phyloP scores from a whole-genome alignment of 2,888 invertebrate genomes.

The Sinentomon sp. region DNA sequence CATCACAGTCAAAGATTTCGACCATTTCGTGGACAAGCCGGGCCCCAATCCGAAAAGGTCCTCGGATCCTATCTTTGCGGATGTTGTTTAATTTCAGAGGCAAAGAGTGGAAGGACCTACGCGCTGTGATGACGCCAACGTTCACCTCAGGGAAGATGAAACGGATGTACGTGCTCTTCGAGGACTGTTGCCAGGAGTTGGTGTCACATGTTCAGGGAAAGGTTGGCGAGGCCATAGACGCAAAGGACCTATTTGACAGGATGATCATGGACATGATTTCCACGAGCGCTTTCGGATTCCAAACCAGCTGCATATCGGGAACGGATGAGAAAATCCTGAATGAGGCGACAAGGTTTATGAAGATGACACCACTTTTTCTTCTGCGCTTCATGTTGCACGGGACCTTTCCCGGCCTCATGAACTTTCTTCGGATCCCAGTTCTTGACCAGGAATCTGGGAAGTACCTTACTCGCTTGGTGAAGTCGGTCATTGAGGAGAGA shows the following conservation, averaged over 20 bases:
- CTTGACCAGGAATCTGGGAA: too few species aligned
- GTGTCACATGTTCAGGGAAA: not conserved
- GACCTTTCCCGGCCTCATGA: too few species aligned
- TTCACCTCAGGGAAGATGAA: slow-evolving; percentile 23
- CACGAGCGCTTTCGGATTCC: not conserved
- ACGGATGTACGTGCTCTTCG: slow-evolving; percentile 19
- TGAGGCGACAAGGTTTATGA: too few species aligned
- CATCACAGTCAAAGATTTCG: slow-evolving; percentile 32
- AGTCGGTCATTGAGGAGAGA: too few species aligned
- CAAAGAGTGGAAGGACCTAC: slow-evolving; percentile 20
- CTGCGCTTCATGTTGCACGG: too few species aligned
- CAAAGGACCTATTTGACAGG: slow-evolving; percentile 1
- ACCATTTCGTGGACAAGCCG: slow-evolving; percentile 32
- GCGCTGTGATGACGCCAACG: slow-evolving; percentile 21
- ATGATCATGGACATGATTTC: slow-evolving; percentile 1
- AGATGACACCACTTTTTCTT: too few species aligned
- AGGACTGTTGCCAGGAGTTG: slow-evolving; percentile 17
- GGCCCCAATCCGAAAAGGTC: slow-evolving; percentile 21
- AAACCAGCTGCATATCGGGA: not conserved
- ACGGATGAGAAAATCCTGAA: not conserved
- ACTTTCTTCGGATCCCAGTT: too few species aligned
- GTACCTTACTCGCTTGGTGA: too few species aligned
- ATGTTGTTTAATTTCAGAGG: slow-evolving; percentile 20
- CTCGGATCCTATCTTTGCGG: slow-evolving; percentile 22
- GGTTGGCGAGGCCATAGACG: slow-evolving; percentile 8